A percentile compares a stretch with the other conserved stretches of the same genome.
Evolutionary conservation across 2,797 vertebrate species (phyloP).

Genomic region (Tapera naevia): DNA sequence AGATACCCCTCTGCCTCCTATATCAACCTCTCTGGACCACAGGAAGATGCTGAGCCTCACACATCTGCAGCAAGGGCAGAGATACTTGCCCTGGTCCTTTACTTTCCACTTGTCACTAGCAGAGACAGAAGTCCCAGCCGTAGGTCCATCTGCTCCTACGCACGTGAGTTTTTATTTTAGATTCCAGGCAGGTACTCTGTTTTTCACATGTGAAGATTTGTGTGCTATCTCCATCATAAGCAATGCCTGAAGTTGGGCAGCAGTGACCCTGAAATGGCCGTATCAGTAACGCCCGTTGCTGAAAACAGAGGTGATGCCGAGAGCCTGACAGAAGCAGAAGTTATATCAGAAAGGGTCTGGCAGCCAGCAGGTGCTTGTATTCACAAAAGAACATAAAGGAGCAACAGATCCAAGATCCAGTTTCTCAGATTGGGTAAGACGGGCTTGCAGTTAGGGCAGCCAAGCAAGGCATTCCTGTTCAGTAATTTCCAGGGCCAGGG

Average conservation of each 20-base stretch:
- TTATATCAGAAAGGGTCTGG: background rate
- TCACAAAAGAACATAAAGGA: background rate
- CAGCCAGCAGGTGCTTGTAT: background rate
- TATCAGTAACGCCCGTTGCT: background rate
- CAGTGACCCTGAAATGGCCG: rapidly evolving
- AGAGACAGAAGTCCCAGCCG: rapidly evolving
- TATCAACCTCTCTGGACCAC: background rate
- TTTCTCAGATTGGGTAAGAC: background rate
- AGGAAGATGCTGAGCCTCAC: background rate
- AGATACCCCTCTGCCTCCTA: background rate
- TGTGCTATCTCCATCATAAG: background rate
- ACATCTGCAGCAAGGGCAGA: rapidly evolving
- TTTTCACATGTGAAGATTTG: background rate
- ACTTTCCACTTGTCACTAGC: background rate
- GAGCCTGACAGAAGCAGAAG: background rate
- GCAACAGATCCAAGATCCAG: background rate
- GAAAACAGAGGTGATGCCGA: background rate
- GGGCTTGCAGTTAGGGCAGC: background rate
- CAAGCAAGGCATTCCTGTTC: background rate
- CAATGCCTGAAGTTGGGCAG: background rate
- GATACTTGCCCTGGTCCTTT: background rate
- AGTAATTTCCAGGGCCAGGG: background rate
- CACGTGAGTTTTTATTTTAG: background rate
- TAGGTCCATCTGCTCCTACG: background rate
- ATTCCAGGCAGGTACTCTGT: background rate